These are phyloP conservation scores for Panonychus citri DNA, from an alignment of 1,140 invertebrate genomes.

Conservation along the genomic window DNA sequence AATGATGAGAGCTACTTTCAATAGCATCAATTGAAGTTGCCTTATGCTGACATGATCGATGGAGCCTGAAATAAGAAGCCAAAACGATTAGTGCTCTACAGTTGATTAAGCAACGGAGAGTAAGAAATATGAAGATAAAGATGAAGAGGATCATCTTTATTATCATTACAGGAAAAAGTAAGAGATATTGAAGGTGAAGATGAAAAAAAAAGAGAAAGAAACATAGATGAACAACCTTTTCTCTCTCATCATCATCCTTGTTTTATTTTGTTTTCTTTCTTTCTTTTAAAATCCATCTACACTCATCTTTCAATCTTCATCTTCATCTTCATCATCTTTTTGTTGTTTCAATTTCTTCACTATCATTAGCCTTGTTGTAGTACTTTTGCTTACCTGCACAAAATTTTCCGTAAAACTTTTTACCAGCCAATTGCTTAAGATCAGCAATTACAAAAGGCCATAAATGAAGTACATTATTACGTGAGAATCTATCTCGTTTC, in stretches of 20 bases:
- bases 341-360: no score
- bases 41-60: constrained; percentile 14
- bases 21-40: constrained; percentile 19
- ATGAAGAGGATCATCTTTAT: constrained; percentile 47
- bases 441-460: constrained; percentile 98
- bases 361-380: no score
- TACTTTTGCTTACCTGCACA: constrained; percentile 55
- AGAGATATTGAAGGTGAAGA: not conserved
- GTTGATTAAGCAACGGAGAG: not conserved
- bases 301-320: no score
- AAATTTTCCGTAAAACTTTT: constrained; percentile 98
- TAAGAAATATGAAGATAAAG: not conserved
- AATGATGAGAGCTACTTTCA: constrained; percentile 76
- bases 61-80: not conserved
- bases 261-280: no score
- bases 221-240: not conserved
- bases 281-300: no score
- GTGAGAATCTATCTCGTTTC: constrained; percentile 67
- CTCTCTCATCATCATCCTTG: no score
- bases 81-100: not conserved
- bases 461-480: constrained; percentile 93
- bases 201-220: not conserved
- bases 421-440: constrained; percentile 72
- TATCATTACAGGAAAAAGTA: constrained; percentile 41
- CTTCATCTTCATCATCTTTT: no score